Evolutionary conservation across 2,888 invertebrate genomes (phyloP).

Genomic region (Mechanitis messenoides): DNA sequence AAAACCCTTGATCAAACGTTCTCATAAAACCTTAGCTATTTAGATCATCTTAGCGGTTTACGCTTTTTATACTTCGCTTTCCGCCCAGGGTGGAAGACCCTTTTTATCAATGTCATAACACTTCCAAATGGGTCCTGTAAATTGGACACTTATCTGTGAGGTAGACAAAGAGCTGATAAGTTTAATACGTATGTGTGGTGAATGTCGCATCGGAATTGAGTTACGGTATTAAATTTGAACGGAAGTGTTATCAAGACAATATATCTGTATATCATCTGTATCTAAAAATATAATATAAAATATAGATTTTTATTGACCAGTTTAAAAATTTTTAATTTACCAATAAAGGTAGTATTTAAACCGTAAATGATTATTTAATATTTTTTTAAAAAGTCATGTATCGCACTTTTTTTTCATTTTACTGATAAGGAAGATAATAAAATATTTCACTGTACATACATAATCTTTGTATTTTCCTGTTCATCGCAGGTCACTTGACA

Average conservation of each 20-base stretch:
- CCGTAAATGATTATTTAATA: no score
- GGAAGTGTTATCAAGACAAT: not conserved
- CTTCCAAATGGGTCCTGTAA: not conserved
- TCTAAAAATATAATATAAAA: not conserved
- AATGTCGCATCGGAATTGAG: not conserved
- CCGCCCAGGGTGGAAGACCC: not conserved
- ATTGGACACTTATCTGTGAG: conserved; percentile 34
- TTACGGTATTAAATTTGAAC: conserved; percentile 1
- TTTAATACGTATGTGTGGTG: conserved; percentile 44
- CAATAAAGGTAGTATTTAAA: no score
- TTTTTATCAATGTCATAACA: conserved; percentile 6
- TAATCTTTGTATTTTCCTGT: no score
- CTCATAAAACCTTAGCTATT: conserved; percentile 61
- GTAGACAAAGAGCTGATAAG: conserved; percentile 50
- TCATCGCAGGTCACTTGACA: no score
- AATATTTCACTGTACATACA: no score
- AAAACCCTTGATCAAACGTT: conserved; percentile 47
- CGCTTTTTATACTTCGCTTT: conserved; percentile 21
- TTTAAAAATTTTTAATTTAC: not conserved
- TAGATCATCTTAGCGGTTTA: conserved; percentile 60
- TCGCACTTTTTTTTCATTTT: not conserved
- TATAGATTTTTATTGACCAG: not conserved
- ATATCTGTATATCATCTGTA: not conserved
- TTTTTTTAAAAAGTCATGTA: no score
- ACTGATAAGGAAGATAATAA: no score